Conservation (phyloP, 2,113 vertebrate species). For the Gymnobelideus leadbeateri region DNA sequence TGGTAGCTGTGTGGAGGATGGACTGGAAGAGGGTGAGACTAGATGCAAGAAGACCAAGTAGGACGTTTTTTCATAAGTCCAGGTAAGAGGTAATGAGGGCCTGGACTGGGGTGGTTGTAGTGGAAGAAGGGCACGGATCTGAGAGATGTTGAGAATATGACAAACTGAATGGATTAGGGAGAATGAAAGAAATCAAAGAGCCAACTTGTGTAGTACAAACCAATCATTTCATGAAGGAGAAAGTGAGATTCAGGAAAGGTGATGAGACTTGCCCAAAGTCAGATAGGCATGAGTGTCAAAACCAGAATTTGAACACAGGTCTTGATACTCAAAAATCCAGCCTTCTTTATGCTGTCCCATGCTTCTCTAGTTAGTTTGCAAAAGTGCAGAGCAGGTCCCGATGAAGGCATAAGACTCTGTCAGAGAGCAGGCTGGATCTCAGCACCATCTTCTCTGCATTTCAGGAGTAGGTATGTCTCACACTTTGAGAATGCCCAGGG, state of each 20-base stretch:
- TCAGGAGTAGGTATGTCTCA: background rate
- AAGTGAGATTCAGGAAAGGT: background rate
- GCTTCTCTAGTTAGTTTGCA: background rate
- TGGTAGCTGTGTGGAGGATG: background rate
- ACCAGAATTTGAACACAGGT: background rate
- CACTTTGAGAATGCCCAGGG: background rate
- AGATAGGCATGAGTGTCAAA: background rate
- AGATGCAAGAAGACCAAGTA: background rate
- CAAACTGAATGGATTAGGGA: background rate
- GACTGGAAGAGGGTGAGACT: background rate
- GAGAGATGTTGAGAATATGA: background rate
- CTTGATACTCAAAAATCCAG: background rate
- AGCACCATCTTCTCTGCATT: background rate
- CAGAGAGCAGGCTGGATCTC: background rate
- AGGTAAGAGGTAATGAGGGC: background rate
- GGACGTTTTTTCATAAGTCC: background rate
- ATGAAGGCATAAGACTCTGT: background rate
- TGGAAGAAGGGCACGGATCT: background rate
- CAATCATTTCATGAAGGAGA: background rate
- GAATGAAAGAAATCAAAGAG: background rate
- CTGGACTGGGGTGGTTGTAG: background rate
- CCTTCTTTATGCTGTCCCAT: background rate
- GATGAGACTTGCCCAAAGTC: background rate
- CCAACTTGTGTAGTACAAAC: background rate
- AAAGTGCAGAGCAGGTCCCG: background rate